Evolutionary conservation across 1,140 invertebrate genomes (phyloP), one percentile per base, ranked within the genome.

Genomic region (Zophobas morio): DNA sequence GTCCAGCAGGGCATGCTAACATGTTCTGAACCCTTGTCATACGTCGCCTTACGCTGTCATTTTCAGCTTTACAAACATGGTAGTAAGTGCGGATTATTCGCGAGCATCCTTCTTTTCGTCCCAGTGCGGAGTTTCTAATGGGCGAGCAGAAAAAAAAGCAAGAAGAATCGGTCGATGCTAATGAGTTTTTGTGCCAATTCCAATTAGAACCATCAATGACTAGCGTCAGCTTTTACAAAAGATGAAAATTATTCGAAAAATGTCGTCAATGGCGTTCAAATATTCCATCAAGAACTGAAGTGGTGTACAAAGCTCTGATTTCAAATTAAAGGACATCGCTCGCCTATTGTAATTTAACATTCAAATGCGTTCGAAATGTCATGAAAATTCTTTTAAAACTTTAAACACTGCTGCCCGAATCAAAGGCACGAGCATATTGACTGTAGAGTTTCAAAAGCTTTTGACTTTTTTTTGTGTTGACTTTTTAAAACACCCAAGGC

Each of bases 271-370:
- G 56, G 32, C 35, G 33, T 37, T 60, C 39, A 32, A 66, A 32
- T 66, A 32, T 42, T 42, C 39, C 37, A 66, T 66, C 60, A 66
- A 66, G 60, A n/a, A 66, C 42, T 66, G 39, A 66, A 66, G 37
- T 66, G 60, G 60, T 66, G 39, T 66, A 66, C 60, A 66, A 66
- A 66, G 60, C 60, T 66, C 39, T 66, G 60, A 66, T 66, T 66
- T 66, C 60, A 66, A 66, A 42, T 66, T 66, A 42, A 66, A 66
- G 36, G 60, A 32, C 60, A 66, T 66, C 37, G 60, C 33, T 66
- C 33, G 60, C 32, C 37, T 33, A 46, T 66, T 66, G 60, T 66
- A 66, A 66, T 66, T 66, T 66, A 66, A 37, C 37, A 60, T 60
- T 60, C 37, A 60, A 60, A 60, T 60, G 56, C 36, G 36, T 60